phyloP scores from a whole-genome alignment of 2,888 invertebrate genomes.

The Rosalia funebris region DNA sequence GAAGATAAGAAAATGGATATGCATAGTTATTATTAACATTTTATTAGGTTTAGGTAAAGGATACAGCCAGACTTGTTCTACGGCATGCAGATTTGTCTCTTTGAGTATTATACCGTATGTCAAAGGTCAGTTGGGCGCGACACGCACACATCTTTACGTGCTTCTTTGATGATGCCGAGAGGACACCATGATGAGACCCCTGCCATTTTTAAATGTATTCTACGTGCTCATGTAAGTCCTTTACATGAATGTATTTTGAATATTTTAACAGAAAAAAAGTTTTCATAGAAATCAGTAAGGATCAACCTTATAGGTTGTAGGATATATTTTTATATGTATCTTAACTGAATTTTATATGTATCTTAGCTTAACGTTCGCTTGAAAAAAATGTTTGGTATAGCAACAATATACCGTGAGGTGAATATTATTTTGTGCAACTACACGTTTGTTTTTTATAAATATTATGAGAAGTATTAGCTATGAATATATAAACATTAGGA shows the following conservation, averaged over 20 bases:
- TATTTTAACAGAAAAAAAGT: not conserved
- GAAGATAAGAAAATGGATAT: no score
- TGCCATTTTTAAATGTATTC: conserved; percentile 43
- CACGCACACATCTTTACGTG: conserved; percentile 60
- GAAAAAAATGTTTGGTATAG: no score
- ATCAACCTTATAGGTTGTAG: no score
- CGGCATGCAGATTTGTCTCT: conserved; percentile 59
- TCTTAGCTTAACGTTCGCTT: no score
- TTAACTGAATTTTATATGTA: no score
- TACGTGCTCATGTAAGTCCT: conserved; percentile 38
- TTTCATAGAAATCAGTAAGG: no score
- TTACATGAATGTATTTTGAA: conserved; percentile 16
- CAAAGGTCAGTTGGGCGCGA: conserved; percentile 59
- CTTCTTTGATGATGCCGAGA: conserved; percentile 49
- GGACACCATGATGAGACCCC: conserved; percentile 46
- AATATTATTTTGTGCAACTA: no score
- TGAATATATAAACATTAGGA: no score
- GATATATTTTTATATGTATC: not conserved
- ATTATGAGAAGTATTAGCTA: no score
- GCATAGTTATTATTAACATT: not conserved
- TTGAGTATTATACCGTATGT: conserved; percentile 53
- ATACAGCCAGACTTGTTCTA: conserved; percentile 28
- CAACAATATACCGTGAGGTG: no score
- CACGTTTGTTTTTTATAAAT: no score
- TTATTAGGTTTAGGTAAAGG: conserved; percentile 8